Percentiles rank a stretch among this genome's conserved stretches.
Evolutionary conservation across 2,888 invertebrate genomes (phyloP).

Genomic region (Muscina levida): DNA sequence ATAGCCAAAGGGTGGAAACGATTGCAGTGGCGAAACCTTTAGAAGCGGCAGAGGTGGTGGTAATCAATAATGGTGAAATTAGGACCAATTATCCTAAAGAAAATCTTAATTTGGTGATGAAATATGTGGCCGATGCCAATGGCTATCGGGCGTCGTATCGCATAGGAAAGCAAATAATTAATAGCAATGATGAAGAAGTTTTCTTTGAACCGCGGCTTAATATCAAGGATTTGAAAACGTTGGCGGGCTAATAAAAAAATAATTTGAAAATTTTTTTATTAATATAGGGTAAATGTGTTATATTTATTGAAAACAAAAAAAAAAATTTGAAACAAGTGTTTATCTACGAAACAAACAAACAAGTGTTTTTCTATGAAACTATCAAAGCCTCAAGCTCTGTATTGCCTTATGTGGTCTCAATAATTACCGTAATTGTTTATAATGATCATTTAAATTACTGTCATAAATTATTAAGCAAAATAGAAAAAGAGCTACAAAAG

Average conservation of each 20-base stretch:
- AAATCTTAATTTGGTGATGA: conserved; percentile 15
- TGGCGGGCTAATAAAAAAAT: conserved; percentile 49
- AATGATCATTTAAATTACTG: too few relatives aligned
- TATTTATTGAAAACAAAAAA: too few relatives aligned
- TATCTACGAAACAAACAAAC: too few relatives aligned
- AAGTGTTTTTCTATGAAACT: too few relatives aligned
- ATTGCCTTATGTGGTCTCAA: background rate
- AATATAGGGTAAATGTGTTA: too few relatives aligned
- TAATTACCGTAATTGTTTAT: too few relatives aligned
- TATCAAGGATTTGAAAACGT: conserved; percentile 31
- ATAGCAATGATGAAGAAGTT: background rate
- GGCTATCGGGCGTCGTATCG: conserved; percentile 46
- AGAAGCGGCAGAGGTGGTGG: background rate
- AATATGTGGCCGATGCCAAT: conserved; percentile 54
- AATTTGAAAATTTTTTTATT: background rate
- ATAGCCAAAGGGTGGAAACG: conserved; percentile 27
- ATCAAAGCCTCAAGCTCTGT: too few relatives aligned
- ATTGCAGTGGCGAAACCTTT: conserved; percentile 15
- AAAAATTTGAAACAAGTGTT: too few relatives aligned
- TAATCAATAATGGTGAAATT: conserved; percentile 12
- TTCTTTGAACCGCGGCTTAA: conserved; percentile 32
- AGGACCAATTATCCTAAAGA: conserved; percentile 30
- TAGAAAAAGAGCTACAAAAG: too few relatives aligned
- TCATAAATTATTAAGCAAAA: too few relatives aligned
- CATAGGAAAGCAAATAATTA: background rate